Evolutionary conservation across 1,140 invertebrate genomes (phyloP).

Genomic region (Panagrolaimus sp.): DNA sequence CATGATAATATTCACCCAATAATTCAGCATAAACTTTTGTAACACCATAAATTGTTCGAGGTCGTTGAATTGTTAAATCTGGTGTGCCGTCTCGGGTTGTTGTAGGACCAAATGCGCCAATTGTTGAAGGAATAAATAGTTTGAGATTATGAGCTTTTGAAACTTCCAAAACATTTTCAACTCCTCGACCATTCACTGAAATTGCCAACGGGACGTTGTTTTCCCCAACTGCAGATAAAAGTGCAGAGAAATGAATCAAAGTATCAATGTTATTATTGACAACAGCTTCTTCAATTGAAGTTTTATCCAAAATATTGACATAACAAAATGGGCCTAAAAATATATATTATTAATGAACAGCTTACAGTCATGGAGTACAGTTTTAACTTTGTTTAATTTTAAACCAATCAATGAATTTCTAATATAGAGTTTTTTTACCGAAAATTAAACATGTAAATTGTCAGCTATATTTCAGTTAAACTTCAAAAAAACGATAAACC

Average conservation of each 20-base stretch:
- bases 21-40: slow-evolving; percentile 88
- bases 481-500: no score
- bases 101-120: slow-evolving; percentile 86
- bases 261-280: slow-evolving; percentile 82
- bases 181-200: slow-evolving; percentile 73
- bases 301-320: slow-evolving; percentile 82
- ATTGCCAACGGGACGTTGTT: slow-evolving; percentile 77
- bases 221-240: slow-evolving; percentile 82
- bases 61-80: slow-evolving; percentile 81
- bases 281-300: slow-evolving; percentile 75
- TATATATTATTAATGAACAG: no score
- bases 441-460: no score
- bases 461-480: no score
- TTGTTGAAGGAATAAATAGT: slow-evolving; percentile 87
- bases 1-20: slow-evolving; percentile 83
- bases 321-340: slow-evolving; percentile 75
- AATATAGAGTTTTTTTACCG: no score
- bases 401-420: no score
- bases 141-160: slow-evolving; percentile 76
- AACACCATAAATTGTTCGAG: slow-evolving; percentile 89
- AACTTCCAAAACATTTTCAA: slow-evolving; percentile 85
- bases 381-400: no score
- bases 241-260: slow-evolving; percentile 83
- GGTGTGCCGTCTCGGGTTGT: slow-evolving; percentile 83
- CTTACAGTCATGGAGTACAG: no score